Base-by-base conservation (phyloP, 2,797 vertebrate species). In the Microctenopoma lineatum region DNA sequence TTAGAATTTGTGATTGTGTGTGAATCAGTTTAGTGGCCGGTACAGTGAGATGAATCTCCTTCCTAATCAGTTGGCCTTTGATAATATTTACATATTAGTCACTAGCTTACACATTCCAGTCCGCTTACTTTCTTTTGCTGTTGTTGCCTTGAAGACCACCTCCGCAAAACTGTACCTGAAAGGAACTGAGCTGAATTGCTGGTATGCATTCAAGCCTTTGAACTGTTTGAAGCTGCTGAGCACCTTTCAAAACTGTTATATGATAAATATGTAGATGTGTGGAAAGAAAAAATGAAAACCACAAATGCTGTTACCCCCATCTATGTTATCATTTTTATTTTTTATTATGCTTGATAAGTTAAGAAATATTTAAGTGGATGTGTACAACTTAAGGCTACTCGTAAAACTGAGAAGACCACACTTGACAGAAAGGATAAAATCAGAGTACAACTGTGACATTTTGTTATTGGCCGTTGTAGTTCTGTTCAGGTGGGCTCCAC, bases 41-140 rank as follows among this genome's bases (percentile, higher is more conserved):
- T 58, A 39, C 55, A 62, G 38, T 39, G 29, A 66, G 60, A 64
- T 32, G 15, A 25, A 45, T 73, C 18, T n/a, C 26, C 29, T 18
- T 58, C n/a, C 14, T 38, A 25, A 64, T 65, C 63, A 32, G 9
- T 6, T 72, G 44, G 39, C 36, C 66, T 84, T 80, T 73, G 51
- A 79, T 68, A 34, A 72, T 57, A 25, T 62, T 79, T 70, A 60
- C 58, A 66, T 42, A 55, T 79, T 66, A 66, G 48, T 73, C 73
- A 65, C 27, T 47, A 36, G 47, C 59, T 66, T 18, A 48, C 39
- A 62, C 66, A 56, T 44, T 81, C 12, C 18, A 59, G 25, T 46
- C 75, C 10, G 26, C 59, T 7, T 45, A 25, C 60, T 61, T 74
- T 74, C 34, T 64, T 8, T 59, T 68, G 75, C 66, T 59, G 47